Percentiles rank a stretch among this genome's conserved stretches.
Evolutionary conservation across 2,113 vertebrate genomes (phyloP).

Genomic region (Leiothrix lutea): DNA sequence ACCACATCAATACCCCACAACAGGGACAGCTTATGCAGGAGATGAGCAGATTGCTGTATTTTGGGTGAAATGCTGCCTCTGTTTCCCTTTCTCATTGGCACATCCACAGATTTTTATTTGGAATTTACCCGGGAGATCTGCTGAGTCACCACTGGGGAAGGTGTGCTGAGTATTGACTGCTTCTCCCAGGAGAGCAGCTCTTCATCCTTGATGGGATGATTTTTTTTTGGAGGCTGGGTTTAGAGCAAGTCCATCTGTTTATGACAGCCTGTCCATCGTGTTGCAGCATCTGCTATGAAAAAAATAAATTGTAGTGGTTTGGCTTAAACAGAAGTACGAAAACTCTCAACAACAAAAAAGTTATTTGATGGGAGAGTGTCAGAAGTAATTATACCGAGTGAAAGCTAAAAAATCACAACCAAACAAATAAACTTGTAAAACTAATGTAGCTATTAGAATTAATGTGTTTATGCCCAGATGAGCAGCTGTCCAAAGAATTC

Average conservation of each 20-base stretch:
- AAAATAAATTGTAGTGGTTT: background rate
- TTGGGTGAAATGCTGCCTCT: background rate
- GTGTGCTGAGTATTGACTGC: background rate
- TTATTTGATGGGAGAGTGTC: background rate
- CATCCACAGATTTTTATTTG: accelerated
- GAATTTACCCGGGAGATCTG: background rate
- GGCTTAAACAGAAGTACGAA: background rate
- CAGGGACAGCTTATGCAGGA: background rate
- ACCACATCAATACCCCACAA: background rate
- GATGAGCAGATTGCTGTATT: background rate
- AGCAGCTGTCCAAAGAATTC: constrained; percentile 55
- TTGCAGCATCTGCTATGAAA: background rate
- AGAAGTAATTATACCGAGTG: background rate
- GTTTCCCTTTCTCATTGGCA: background rate
- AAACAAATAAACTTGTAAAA: constrained; percentile 25
- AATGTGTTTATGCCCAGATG: constrained; percentile 53
- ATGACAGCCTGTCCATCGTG: background rate
- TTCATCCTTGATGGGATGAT: background rate
- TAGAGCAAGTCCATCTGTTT: constrained; percentile 23
- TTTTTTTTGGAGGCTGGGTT: background rate
- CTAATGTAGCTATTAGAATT: constrained; percentile 14
- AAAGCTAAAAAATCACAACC: constrained; percentile 5
- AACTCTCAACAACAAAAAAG: background rate
- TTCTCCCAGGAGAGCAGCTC: background rate
- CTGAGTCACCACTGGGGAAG: background rate